Evolutionary conservation across 2,888 invertebrate genomes (phyloP), one percentile per base, ranked within the genome.

Genomic region (Tenthredo mesomela): DNA sequence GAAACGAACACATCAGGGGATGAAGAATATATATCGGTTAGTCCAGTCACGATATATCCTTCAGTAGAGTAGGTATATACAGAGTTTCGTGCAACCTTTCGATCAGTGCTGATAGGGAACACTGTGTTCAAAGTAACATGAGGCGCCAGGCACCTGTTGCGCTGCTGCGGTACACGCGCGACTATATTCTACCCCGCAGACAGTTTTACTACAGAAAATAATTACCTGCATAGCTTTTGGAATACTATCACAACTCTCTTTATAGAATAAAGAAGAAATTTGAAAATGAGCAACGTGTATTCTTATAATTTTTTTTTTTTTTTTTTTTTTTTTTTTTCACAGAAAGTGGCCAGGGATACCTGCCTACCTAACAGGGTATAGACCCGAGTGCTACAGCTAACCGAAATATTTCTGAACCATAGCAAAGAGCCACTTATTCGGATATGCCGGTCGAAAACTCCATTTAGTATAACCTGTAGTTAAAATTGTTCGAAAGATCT

Each of bases 401-500:
- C 80, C 80, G 29, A 29, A 50, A 50, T 21, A 80, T 21, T 61
- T 80, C 10, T 25, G 58, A 61, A 80, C 58, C 80, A 50, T 29
- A n/a, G 37, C 37, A n/a, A 40, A 61, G 37, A 80, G 50, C 80
- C 80, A 61, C 80, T 80, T 80, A 80, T 80, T 80, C 80, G 61
- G 80, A 80, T 80, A 80, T 61, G 80, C 61, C 21, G 21, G 37
- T 80, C 80, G 80, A 40, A 61, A 80, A 80, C 61, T 61, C 80
- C 80, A 61, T 80, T 80, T 80, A 80, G 80, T 61, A 80, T 61
- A 80, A 25, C 80, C 80, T 40, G 80, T 80, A 61, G 80, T 80
- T 80, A 80, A 80, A 58, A 80, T 80, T 40, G n/a, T 80, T 80
- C 40, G 10, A 33, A 37, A 58, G 58, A 80, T 77, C 54, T 58